Base-by-base conservation (phyloP, 1,140 invertebrate species). In the Drosophila arawakana region DNA sequence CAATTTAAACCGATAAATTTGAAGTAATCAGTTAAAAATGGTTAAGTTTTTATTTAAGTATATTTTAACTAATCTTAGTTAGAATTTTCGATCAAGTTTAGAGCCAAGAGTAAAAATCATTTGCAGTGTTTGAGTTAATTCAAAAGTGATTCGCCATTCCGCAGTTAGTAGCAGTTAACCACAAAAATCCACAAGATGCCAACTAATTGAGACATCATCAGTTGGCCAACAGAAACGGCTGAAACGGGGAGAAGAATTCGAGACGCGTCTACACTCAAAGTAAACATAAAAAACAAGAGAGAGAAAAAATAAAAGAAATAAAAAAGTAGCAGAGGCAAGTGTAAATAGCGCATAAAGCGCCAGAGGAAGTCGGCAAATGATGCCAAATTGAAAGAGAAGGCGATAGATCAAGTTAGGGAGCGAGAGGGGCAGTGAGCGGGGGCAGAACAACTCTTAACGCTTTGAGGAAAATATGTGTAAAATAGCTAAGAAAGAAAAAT, bases 181-280 rank as follows among this genome's bases (percentile, higher is more conserved):
- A 69, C 81, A 86, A 85, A 81, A 81, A 81, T 76, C 69, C 69
- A 70, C 78, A 78, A 85, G 73, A 76, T 46, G 57, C 66, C 73
- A 78, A 65, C 84, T 88, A 88, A 88, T 88, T 88, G 83, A 88
- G 83, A 88, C 83, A 89, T 88, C 80, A 83, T 57, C 82, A 67
- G 37, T 60, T n/a, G 39, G 62, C 7, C 15, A 18, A 30, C 3
- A 15, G 34, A 72, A 34, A 8, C 21, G 61, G 41, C 15, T 11
- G 11, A 52, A 66, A n/a, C 25, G 21, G 55, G 11, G 39, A 3
- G 41, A 13, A 30, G 34, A 21, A 41, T 65, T 10, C 34, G 59
- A 44, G 18, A 2, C 25, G 25, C 3, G 25, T 30, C 25, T 30
- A 30, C 25, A 30, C 25, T 30, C 25, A 30, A 30, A 30, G 25